These are phyloP conservation scores for Dynastes tityus DNA, from an alignment of 2,888 invertebrate species.

Conservation along the genomic window DNA sequence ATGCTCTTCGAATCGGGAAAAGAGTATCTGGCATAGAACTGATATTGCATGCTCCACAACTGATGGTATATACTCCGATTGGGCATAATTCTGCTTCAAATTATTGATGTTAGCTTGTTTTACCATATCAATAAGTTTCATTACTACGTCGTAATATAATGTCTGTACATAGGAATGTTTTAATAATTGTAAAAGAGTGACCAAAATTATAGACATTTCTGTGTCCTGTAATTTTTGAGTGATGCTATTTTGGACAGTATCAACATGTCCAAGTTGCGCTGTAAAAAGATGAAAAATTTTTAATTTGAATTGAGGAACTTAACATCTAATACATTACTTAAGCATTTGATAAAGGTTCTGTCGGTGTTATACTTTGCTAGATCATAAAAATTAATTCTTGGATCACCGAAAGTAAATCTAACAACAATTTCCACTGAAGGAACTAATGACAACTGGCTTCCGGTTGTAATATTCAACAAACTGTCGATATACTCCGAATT, in stretches of 20 bases:
- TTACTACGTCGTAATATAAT: constrained; percentile 58
- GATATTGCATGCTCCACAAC: constrained; percentile 39
- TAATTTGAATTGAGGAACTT: too few relatives aligned
- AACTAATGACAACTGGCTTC: constrained; percentile 64
- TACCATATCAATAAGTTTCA: constrained; percentile 60
- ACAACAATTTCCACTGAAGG: constrained; percentile 63
- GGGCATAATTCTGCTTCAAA: constrained; percentile 27
- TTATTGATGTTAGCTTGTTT: constrained; percentile 56
- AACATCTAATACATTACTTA: constrained; percentile 58
- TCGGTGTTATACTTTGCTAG: constrained; percentile 62
- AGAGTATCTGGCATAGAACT: constrained; percentile 39
- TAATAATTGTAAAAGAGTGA: constrained; percentile 64
- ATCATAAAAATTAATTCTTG: constrained; percentile 58
- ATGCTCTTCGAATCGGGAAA: constrained; percentile 30
- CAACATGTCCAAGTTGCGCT: constrained; percentile 51
- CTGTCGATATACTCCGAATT: constrained; percentile 40
- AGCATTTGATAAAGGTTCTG: constrained; percentile 64
- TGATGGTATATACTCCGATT: constrained; percentile 35
- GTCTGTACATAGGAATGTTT: constrained; percentile 60
- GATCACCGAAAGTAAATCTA: constrained; percentile 59
- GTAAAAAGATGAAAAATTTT: background rate
- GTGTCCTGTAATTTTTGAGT: constrained; percentile 51
- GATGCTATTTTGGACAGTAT: constrained; percentile 52
- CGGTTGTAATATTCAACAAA: constrained; percentile 62
- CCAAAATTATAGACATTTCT: constrained; percentile 59